A percentile compares a stretch with the other conserved stretches of the same genome.
These are phyloP conservation scores for Argyrosomus japonicus DNA, from an alignment of 2,113 vertebrate genomes.

Conservation along the genomic window DNA sequence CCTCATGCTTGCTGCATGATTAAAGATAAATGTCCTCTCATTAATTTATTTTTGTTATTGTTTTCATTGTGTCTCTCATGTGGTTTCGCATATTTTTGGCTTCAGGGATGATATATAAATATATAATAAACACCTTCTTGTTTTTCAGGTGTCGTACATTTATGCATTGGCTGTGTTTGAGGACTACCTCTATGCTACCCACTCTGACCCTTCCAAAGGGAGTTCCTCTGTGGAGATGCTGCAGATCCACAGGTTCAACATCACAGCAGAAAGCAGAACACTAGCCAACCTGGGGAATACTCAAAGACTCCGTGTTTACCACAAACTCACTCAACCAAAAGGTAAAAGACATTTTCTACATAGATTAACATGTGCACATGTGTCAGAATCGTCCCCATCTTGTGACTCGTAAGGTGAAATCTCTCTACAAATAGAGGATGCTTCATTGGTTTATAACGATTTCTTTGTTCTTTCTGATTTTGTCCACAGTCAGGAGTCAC, in stretches of 20 bases:
- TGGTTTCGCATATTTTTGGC: constrained; percentile 22
- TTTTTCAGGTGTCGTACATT: constrained; percentile 90
- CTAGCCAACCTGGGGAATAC: constrained; percentile 86
- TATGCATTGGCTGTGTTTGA: constrained; percentile 94
- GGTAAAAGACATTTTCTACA: constrained; percentile 82
- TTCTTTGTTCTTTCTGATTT: constrained; percentile 41
- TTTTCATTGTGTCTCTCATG: neutral
- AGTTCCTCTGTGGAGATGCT: constrained; percentile 83
- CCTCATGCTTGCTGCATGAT: constrained; percentile 13
- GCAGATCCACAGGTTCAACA: constrained; percentile 93
- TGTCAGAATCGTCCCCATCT: neutral
- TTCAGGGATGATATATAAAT: neutral
- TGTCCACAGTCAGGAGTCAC: constrained; percentile 89
- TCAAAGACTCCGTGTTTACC: constrained; percentile 88
- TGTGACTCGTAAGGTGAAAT: neutral
- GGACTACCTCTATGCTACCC: constrained; percentile 92
- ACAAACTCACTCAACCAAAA: constrained; percentile 91
- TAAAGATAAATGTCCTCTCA: constrained; percentile 22
- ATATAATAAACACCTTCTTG: constrained; percentile 14
- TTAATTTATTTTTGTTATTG: constrained; percentile 19
- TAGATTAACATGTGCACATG: constrained; percentile 16
- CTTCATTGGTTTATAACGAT: constrained; percentile 32
- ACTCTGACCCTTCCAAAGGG: constrained; percentile 83
- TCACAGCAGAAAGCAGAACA: constrained; percentile 85
- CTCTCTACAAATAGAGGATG: constrained; percentile 1